Conservation (phyloP, 2,113 vertebrate species). For the Loxodonta africana region DNA sequence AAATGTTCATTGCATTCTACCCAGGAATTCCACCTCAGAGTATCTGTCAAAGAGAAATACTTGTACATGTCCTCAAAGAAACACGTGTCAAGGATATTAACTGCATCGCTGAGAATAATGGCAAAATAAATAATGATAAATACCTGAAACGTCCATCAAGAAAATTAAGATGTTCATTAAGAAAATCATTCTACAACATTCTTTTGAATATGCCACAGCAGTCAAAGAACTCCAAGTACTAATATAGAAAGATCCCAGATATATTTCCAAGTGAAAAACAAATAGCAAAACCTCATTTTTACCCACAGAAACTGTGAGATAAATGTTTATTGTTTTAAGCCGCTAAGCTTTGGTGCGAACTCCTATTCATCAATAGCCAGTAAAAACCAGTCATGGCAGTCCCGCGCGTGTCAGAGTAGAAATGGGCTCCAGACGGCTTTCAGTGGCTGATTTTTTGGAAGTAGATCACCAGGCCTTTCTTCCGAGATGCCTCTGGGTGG, state of each 20-base stretch:
- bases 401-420: neutral
- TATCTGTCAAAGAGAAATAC: conserved; percentile 17
- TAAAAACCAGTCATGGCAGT: neutral
- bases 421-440: neutral
- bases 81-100: conserved; percentile 1
- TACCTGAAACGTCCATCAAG: neutral
- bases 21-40: neutral
- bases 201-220: neutral
- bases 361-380: neutral
- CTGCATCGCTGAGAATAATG: neutral
- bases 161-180: neutral
- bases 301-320: neutral
- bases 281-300: neutral
- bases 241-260: conserved; percentile 8
- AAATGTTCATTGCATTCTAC: neutral
- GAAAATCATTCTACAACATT: neutral
- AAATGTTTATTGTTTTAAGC: neutral
- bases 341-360: no score
- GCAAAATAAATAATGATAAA: neutral
- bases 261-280: conserved; percentile 39
- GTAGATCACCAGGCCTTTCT: neutral
- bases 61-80: neutral
- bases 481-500: no score
- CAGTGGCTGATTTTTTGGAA: neutral
- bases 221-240: neutral